Base-by-base conservation (phyloP, 1,140 invertebrate species). In the Diprion similis region DNA sequence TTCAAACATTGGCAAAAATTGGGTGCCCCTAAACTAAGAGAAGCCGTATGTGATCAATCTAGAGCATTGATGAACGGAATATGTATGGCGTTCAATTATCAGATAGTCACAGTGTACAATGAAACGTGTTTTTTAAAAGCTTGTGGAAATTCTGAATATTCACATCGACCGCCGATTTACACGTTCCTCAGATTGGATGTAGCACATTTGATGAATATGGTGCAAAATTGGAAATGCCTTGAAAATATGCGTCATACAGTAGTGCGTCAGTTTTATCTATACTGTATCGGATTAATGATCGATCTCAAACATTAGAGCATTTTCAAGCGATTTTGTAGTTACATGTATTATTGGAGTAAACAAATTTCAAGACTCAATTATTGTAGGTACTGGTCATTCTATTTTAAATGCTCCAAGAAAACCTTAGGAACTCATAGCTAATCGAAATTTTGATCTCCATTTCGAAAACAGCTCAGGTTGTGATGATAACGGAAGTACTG, bases 181-280 rank as follows among this genome's bases (percentile, higher is more conserved):
- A 13, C n/a, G n/a, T 75, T 19, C 59, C 46, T 77, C 1, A 59
- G 76, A n/a, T n/a, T 77, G 10, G 76, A 77, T 66, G 73, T 77
- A 10, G 76, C 76, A 15, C 76, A 77, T 67, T 18, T 72, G 37
- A 70, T 72, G 19, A 24, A 65, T 7, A 66, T 24, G 37, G 48
- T 76, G 17, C 37, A 65, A 10, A 3, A 45, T 7, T 73, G 71
- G 72, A 72, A 66, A 47, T 76, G 72, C 66, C 73, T 73, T 46
- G 59, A 71, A 8, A 8, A 59, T 8, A 59, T 75, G 18, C 66
- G 66, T 4, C 71, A 72, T 24, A 10, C 66, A 10, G 46, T 24
- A 48, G 59, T 76, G 18, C 45, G 51, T 51, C 48, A 51, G 48
- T 76, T 76, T 48, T 73, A 67, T n/a, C 48, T 76, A 13, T 45